Evolutionary conservation across 2,888 invertebrate genomes (phyloP), one percentile per base, ranked within the genome.

Genomic region (Parochlus steinenii): DNA sequence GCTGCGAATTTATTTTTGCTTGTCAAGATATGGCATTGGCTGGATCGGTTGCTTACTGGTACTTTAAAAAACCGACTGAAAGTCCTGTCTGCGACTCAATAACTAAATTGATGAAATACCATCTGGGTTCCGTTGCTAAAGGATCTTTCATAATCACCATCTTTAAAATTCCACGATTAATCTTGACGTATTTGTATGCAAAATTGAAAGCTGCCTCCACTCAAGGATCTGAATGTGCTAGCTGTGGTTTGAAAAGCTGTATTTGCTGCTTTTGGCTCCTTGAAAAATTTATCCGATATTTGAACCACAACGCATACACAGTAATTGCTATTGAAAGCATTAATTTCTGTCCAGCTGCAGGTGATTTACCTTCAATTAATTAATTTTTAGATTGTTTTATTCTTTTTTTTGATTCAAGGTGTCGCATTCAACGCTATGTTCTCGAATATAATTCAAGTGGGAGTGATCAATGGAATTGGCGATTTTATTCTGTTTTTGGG

Each of bases 241-340:
- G 73, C 39, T 83, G 81, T 50, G 69, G 76, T 27, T 60, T 78
- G 8, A 78, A 75, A 50, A 74, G 79, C 47, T 90, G 92, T 47
- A 79, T 82, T 44, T 90, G 90, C 49, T 89, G 90, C 48, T 80
- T 92, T 49, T 85, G 80, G 56, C 79, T 85, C 48, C 65, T 93
- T 44, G 93, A 93, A 54, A 86, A 80, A 53, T 89, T 89, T 51
- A 78, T 93, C 43, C 73, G 83, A 22, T 92, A 82, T 51, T 66
- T 95, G 50, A 90, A 90, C 57, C 87, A 89, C 52, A 93, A 93
- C 55, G 92, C 92, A 1, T 93, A 92, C 52, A 89, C 90, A 1
- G 82, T 92, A 31, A 80, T 92, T 40, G 87, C 90, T 7, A 87
- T 92, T 47, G 85, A 87, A 56, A 81, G 90, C 34, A 78, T 78